These are phyloP conservation scores for Lepilemur septentrionalis DNA, from an alignment of 2,797 vertebrate genomes.

Conservation along the genomic window DNA sequence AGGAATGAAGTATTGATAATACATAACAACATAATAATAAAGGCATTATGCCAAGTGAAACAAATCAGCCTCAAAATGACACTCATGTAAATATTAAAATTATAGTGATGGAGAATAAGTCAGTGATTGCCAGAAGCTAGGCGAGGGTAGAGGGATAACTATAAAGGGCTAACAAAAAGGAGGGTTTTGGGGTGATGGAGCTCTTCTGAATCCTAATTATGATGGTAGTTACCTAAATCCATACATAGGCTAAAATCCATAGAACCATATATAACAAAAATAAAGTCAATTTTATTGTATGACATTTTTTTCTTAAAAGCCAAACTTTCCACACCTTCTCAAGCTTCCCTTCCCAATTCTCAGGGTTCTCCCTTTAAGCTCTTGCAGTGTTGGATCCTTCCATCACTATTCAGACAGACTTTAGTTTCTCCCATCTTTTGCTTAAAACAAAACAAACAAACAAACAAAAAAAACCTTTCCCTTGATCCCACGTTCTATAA, in stretches of 20 bases:
- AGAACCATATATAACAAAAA: not conserved
- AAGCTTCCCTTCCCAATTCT: not conserved
- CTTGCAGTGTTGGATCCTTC: constrained; percentile 3
- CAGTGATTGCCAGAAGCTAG: not conserved
- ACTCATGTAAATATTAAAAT: not conserved
- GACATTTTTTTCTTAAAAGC: not conserved
- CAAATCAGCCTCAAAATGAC: not conserved
- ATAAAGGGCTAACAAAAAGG: not conserved
- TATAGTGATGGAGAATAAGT: not conserved
- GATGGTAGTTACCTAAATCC: not conserved
- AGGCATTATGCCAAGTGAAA: not conserved
- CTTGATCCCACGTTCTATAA: constrained; percentile 5
- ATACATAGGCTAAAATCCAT: not conserved
- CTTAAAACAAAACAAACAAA: not conserved
- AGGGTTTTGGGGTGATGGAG: not conserved
- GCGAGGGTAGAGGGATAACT: not conserved
- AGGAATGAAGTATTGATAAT: not conserved
- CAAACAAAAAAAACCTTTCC: not conserved
- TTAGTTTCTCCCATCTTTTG: not conserved
- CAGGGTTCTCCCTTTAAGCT: constrained; percentile 11
- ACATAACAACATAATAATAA: not conserved
- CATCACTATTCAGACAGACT: not conserved
- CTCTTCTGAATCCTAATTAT: not conserved
- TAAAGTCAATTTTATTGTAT: not conserved
- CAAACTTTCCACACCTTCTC: not conserved